Evolutionary conservation across 1,140 invertebrate genomes (phyloP), one percentile per base, ranked within the genome.

Genomic region (Drosophila novamexicana): DNA sequence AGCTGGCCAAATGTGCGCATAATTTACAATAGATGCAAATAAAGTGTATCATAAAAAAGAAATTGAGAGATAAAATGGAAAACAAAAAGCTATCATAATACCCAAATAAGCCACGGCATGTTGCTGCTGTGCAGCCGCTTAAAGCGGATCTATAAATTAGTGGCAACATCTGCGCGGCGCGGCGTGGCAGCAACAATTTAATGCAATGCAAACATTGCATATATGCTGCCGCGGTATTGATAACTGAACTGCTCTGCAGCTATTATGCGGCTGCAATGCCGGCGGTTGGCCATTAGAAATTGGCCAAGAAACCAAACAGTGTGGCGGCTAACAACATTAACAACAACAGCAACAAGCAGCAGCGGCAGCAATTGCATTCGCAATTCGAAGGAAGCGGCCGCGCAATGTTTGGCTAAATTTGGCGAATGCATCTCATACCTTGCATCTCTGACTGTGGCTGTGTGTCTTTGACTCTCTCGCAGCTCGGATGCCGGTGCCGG

Each of bases 251-350:
- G 10, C 47, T 40, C 58, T 16, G 16, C 18, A 54, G 37, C 62
- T 56, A 78, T 82, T 82, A 82, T 56, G 72, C 72, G 79, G 67
- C 56, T 71, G 61, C 75, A 66, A 58, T 47, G 56, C 59, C 63
- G 44, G 58, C 52, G 64, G 61, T 66, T 69, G 66, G 70, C 74
- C 69, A 85, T 84, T 84, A 84, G 81, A 84, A 85, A 84, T 84
- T 85, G 81, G 81, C 81, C 74, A 84, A 84, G 81, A 84, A 84
- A 83, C 65, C 71, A 79, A 63, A 76, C 53, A 81, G 77, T 83
- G 80, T 83, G 77, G 72, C 76, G 49, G 64, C 66, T 57, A 79
- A 47, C 62, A 79, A 47, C 54, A 45, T 40, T 29, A 47, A 39
- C 49, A 78, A 56, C 40, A 63, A 14, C 63, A 54, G 52, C 69